A percentile compares a stretch with the other conserved stretches of the same genome.
Conservation (phyloP, 2,797 vertebrate genomes). For the Acanthopagrus latus region DNA sequence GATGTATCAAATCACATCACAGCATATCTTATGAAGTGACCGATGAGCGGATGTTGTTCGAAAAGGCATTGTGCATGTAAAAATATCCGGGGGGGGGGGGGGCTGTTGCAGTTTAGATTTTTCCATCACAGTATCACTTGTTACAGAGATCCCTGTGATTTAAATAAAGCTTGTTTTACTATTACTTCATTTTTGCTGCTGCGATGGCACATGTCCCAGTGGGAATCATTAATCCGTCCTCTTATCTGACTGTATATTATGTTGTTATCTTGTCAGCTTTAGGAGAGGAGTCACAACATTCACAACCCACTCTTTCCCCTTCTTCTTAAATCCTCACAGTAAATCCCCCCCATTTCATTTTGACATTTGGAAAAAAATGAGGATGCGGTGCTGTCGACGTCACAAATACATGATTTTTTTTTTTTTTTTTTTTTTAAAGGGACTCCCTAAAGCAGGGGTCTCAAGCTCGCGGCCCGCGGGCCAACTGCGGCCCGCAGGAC, state of each 20-base stretch:
- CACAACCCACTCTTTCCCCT: not conserved
- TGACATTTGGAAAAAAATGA: conserved; percentile 4
- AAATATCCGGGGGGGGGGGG: not conserved
- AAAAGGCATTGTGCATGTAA: not conserved
- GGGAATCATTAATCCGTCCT: conserved; percentile 43
- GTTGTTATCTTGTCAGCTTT: conserved; percentile 47
- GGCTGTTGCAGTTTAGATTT: not conserved
- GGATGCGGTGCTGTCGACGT: not conserved
- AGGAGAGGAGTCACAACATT: conserved; percentile 38
- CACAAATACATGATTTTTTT: not conserved
- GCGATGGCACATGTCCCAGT: conserved; percentile 20
- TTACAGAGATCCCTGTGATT: not conserved
- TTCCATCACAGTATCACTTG: not conserved
- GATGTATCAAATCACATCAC: no score
- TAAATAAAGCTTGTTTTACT: conserved; percentile 13
- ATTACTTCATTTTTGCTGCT: conserved; percentile 25
- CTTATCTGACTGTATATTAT: conserved; percentile 26
- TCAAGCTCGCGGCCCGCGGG: no score
- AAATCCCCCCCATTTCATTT: conserved; percentile 10
- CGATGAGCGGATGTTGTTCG: not conserved
- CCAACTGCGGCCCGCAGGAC: no score
- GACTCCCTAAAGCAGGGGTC: not conserved
- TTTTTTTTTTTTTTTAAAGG: not conserved
- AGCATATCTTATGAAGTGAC: no score
- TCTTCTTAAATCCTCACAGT: conserved; percentile 5